Evolutionary conservation across 2,797 vertebrate species (phyloP), one percentile per base, ranked within the genome.

Genomic region (Pangasius krempfi): DNA sequence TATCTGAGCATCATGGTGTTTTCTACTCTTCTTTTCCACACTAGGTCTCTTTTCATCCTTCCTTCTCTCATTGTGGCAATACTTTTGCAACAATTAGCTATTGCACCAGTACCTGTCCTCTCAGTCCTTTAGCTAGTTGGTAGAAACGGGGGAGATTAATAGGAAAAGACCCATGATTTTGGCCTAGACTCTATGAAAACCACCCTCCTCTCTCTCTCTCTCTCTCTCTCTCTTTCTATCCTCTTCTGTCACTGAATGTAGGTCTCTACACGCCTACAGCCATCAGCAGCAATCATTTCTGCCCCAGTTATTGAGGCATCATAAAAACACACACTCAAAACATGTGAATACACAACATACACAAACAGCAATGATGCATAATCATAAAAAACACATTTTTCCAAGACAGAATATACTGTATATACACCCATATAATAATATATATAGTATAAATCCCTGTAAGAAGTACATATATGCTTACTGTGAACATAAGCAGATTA

Each of bases 251-350:
- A 88, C 91, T 93, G 91, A 95, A 96, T 96, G 95, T 96, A 96
- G 96, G 96, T 96, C 96, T 96, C 87, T 44, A 90, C 89, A 94
- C 37, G 95, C 95, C 95, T 95, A 92, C 93, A 95, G 95, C 95
- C 93, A 95, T 96, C 94, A 94, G 93, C 94, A 94, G 93, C 93
- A 96, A 96, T 96, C 95, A 95, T 94, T 96, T 95, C 95, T 96
- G 95, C 95, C 95, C 96, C 95, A 96, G 95, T 96, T 96, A 95
- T 94, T 94, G 93, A 94, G 89, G 91, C 94, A 90, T 93, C 93
- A 93, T 94, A 90, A 92, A 93, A 91, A 94, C 88, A 91, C 81
- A 86, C 78, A 89, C 82, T 88, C 70, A 85, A 60, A 90, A 87
- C 88, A 87, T 85, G 79, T 91, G 85, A 88, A 86, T 88, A 89